These are phyloP conservation scores for Ommatoiulus sabulosus DNA, from an alignment of 2,888 invertebrate species.

Conservation along the genomic window DNA sequence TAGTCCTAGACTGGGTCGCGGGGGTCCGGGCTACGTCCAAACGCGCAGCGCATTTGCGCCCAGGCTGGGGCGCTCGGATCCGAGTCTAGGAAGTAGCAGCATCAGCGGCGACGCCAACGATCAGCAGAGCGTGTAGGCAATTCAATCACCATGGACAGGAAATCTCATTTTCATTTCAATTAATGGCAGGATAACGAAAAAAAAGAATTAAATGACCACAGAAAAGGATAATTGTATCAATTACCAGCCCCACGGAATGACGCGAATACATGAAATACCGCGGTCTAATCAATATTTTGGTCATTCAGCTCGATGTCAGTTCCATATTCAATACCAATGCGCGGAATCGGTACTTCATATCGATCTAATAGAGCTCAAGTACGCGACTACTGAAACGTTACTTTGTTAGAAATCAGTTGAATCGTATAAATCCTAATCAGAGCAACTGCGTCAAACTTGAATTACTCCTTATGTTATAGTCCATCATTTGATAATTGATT, in stretches of 20 bases:
- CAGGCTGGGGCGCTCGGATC: constrained; percentile 50
- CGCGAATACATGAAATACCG: not conserved
- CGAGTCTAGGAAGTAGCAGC: not conserved
- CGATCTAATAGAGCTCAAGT: too few species aligned
- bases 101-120: constrained; percentile 22
- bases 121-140: not conserved
- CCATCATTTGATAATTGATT: too few species aligned
- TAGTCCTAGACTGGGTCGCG: constrained; percentile 42
- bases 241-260: not conserved
- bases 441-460: too few species aligned
- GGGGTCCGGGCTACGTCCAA: not conserved
- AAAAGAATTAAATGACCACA: not conserved
- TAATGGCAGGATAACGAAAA: not conserved
- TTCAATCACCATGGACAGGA: not conserved
- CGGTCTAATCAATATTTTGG: not conserved
- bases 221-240: constrained; percentile 19
- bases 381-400: too few species aligned
- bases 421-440: too few species aligned
- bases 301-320: not conserved
- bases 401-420: too few species aligned
- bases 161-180: not conserved
- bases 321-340: too few species aligned
- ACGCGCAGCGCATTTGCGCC: not conserved
- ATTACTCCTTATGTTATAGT: too few species aligned
- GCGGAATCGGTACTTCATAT: too few species aligned